Evolutionary conservation across 2,888 invertebrate genomes (phyloP), one percentile per base, ranked within the genome.

Genomic region (Stegana nigrithorax): DNA sequence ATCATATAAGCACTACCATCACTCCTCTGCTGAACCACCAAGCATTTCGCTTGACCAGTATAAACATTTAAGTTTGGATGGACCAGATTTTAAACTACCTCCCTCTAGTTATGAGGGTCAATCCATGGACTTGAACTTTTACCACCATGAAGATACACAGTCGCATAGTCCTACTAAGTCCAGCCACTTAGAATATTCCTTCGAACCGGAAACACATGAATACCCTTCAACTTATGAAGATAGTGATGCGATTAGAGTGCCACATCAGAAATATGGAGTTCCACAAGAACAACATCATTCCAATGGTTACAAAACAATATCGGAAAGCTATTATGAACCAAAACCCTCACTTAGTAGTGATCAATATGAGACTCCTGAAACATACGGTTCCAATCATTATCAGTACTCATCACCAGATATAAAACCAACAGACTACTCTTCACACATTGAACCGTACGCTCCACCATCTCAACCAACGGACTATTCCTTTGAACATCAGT

Each of bases 51-150:
- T 73, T 39, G 78, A 84, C 5, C 80, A 81, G 26, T 72, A 82
- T 21, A 79, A 80, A 57, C 76, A 84, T 44, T 44, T 81, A 25
- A 82, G 78, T 59, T 72, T 81, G 23, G 73, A 81, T 53, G 70
- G 69, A 1, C 56, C 73, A 2, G 81, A 83, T 56, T 82, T 82
- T 19, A 70, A 80, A 51, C 67, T 83, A 7, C 81, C 84, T 2
- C 64, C 78, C 2, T 73, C 81, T 0, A 81, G 76, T 19, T 84
- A 83, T 63, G 84, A 84, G 62, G 71, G 71, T 0, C 80, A 83
- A 62, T 67, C 75, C 10, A 84, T 84, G 79, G 78, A 83, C 47
- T 67, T 84, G 8, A 79, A 84, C 59, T 77, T 83, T 2, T 85
- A 84, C 44, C 73, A 74, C 21, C 71, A 80, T 1, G 64, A 64